phyloP scores from a whole-genome alignment of 2,113 vertebrate genomes.

The Clarias batrachus region DNA sequence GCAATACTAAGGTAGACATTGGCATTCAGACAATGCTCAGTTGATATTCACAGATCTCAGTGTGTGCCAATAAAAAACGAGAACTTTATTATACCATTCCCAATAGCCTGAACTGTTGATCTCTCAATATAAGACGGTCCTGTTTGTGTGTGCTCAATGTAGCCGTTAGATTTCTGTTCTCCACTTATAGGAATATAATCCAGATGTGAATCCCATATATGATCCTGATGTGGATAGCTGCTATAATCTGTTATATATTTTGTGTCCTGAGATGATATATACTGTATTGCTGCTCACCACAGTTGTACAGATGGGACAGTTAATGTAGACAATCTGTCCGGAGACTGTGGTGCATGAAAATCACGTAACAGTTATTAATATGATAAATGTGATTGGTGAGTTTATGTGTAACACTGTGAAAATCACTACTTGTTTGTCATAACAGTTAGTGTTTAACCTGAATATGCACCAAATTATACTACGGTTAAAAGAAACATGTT shows the following conservation, averaged over 20 bases:
- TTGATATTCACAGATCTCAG: background rate
- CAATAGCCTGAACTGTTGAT: too few species aligned
- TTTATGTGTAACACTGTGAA: background rate
- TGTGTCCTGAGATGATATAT: background rate
- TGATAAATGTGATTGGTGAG: background rate
- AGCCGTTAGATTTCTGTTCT: background rate
- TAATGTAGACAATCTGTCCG: background rate
- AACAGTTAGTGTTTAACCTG: background rate
- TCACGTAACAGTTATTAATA: background rate
- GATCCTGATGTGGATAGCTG: background rate
- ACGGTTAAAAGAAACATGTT: background rate
- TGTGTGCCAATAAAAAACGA: too few species aligned
- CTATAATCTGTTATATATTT: background rate
- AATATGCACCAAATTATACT: background rate
- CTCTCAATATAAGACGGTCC: background rate
- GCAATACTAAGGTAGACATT: too few species aligned
- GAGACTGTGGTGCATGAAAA: background rate
- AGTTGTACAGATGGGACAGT: background rate
- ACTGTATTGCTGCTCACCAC: background rate
- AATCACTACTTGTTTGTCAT: background rate
- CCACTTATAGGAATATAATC: background rate
- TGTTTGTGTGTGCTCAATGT: background rate
- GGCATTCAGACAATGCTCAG: too few species aligned
- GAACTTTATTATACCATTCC: too few species aligned
- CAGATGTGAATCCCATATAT: too few species aligned